Evolutionary conservation across 2,797 vertebrate species (phyloP), one percentile per base, ranked within the genome.

Genomic region (Phyllotis vaccarum): DNA sequence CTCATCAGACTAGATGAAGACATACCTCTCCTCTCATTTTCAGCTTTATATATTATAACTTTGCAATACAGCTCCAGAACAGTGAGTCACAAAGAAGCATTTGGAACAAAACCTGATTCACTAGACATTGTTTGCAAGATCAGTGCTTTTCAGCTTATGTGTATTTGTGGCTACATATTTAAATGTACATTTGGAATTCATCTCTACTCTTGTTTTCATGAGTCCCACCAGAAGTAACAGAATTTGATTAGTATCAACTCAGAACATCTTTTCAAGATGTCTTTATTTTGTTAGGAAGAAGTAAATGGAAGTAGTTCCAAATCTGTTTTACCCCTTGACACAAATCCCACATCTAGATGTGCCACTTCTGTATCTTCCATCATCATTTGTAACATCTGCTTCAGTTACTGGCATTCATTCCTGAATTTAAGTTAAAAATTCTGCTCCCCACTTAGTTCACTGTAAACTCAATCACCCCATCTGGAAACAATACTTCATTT

Each of bases 201-300:
- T 14, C 68, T 89, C 24, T 43, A 86, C 56, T 94, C 27, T 93
- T 83, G 80, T 43, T 74, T 92, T 74, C 16, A 17, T 90, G 29
- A 7, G 54, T 86, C 46, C 37, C 40, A 10, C 40, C 82, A 96
- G 56, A 86, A 93, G 19, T 11, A 76, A 89, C 49, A 60, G 31
- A 89, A 3, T 56, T 88, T 93, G 88, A 95, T 81, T 86, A 90
- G 34, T 34, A 85, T 46, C 74, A 89, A 5, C 52, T 86, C 31
- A 22, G 2, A 91, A 72, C 70, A 75, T 75, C 60, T 93, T 81
- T 94, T 40, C 13, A 46, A 95, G 91, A 82, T 60, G 10, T 49
- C 80, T 93, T 94, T 90, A 64, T 19, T 68, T 92, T 60, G 52
- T 78, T 62, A 81, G 14, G 24, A 94, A 96, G n/a, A 95, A 95